These are phyloP conservation scores for Yponomeuta sedellus DNA, from an alignment of 2,888 invertebrate species.

Conservation along the genomic window DNA sequence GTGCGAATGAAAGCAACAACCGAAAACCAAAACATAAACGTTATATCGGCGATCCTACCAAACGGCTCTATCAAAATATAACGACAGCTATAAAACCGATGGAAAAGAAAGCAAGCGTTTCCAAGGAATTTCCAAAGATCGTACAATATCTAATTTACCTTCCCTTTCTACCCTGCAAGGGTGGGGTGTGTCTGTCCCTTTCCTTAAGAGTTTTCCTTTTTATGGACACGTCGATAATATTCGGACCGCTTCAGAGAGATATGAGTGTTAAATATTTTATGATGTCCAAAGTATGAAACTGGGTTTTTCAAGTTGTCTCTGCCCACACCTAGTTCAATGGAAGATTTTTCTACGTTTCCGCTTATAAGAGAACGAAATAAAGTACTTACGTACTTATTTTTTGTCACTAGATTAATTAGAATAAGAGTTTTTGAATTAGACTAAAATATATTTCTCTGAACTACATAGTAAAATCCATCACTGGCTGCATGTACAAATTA, in stretches of 20 bases:
- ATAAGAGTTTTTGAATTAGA: too few species aligned
- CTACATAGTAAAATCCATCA: too few species aligned
- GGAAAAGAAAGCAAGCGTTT: conserved; percentile 72
- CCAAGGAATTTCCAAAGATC: conserved; percentile 70
- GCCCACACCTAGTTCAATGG: conserved; percentile 11
- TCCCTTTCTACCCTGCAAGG: conserved; percentile 38
- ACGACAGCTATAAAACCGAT: conserved; percentile 73
- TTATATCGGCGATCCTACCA: conserved; percentile 67
- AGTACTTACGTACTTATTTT: not conserved
- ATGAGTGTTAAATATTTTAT: conserved; percentile 73
- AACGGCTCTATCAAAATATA: conserved; percentile 75
- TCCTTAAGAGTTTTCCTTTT: conserved; percentile 49
- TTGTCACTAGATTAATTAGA: too few species aligned
- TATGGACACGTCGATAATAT: conserved; percentile 72
- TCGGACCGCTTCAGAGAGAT: conserved; percentile 60
- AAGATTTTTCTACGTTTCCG: not conserved
- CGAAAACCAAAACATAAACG: conserved; percentile 71
- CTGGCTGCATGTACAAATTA: too few species aligned
- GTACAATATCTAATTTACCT: conserved; percentile 54
- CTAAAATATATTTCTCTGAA: too few species aligned
- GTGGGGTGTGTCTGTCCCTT: not conserved
- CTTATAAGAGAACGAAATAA: not conserved
- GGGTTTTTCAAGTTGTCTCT: conserved; percentile 31
- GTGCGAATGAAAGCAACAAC: conserved; percentile 11
- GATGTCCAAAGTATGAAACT: conserved; percentile 57